Percentiles rank a stretch among this genome's conserved stretches.
Conservation (phyloP, 2,888 invertebrate genomes). For the Mythimna ferrago region DNA sequence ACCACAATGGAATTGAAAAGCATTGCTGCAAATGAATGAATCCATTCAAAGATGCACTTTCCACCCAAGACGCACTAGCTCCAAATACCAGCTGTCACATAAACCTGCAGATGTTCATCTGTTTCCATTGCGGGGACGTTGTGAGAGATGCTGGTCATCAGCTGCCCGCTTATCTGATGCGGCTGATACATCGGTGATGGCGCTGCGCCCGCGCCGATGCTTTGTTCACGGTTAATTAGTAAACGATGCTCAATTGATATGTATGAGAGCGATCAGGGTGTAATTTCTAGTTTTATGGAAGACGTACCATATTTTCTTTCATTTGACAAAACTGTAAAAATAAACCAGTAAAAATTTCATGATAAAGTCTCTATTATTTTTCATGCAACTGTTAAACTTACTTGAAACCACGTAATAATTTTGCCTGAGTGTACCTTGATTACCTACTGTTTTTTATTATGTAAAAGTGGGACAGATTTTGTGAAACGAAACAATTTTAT, state of each 20-base stretch:
- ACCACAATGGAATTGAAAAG: not conserved
- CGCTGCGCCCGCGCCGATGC: slow-evolving; percentile 27
- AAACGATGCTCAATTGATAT: slow-evolving; percentile 42
- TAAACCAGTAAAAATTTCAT: too few relatives aligned
- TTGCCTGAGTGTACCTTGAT: too few relatives aligned
- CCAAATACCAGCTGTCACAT: not conserved
- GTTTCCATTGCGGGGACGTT: slow-evolving; percentile 31
- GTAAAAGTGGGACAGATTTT: not conserved
- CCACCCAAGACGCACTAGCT: not conserved
- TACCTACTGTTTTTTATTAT: not conserved
- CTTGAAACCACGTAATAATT: too few relatives aligned
- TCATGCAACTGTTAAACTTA: too few relatives aligned
- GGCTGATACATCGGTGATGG: not conserved
- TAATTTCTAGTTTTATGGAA: not conserved
- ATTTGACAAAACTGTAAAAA: too few relatives aligned
- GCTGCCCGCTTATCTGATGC: slow-evolving; percentile 46
- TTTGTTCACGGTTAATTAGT: slow-evolving; percentile 21
- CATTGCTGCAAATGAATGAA: not conserved
- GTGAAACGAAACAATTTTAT: not conserved
- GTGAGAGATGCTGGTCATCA: slow-evolving; percentile 24
- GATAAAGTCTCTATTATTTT: too few relatives aligned
- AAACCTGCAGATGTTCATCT: slow-evolving; percentile 22
- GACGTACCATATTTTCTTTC: not conserved
- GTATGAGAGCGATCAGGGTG: slow-evolving; percentile 8
- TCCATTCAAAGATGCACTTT: not conserved